Base-by-base conservation (phyloP, 92 coral and sea anemone genomes). In the Phenganax stokvisi region DNA sequence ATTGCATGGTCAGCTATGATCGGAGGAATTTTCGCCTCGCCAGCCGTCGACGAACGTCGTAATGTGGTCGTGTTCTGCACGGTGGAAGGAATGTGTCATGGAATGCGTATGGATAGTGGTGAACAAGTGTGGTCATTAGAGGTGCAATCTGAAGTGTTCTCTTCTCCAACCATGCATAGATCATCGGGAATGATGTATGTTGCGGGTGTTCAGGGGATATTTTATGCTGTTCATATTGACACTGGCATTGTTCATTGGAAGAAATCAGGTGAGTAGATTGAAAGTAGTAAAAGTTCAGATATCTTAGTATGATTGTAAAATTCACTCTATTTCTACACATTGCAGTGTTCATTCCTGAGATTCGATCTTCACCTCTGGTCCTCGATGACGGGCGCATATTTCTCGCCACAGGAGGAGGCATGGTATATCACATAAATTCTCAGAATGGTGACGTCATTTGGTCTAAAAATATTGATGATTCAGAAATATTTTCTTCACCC, bases 351-450 rank as follows among this genome's bases (percentile, higher is more conserved):
- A 78, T 78, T 61, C 82, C 82, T 9, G 96, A 94, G 83, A 81
- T 90, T 6, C 84, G 89, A 57, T 94, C 98, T 1, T 89, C 98
- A 9, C 92, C 97, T 27, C 89, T 94, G 80, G 85, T 91, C 25
- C 77, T 89, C 9, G 84, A 86, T n/a, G 90, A 94, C 77, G 97
- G 97, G 15, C 83, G 87, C 56, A 75, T 94, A 29, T 94, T 90
- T 90, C 84, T 94, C 37, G 98, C 94, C 20, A 89, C 98, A 1
- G 97, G 97, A 0, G 88, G 83, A 5, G 98, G 98, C 9, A 92
- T 90, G 59, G 89, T 94, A 17, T 66, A 92, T 44, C 92, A 93
- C 12, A 77, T 94, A 30, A 90, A 89, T 57, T 93, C 90, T 67
- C n/a, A 85, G 65, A 89, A 92, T 30, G 98, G 96, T 52, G 85